These are phyloP conservation scores for Mactra quadrangularis DNA, from an alignment of 1,140 invertebrate species.

Conservation along the genomic window DNA sequence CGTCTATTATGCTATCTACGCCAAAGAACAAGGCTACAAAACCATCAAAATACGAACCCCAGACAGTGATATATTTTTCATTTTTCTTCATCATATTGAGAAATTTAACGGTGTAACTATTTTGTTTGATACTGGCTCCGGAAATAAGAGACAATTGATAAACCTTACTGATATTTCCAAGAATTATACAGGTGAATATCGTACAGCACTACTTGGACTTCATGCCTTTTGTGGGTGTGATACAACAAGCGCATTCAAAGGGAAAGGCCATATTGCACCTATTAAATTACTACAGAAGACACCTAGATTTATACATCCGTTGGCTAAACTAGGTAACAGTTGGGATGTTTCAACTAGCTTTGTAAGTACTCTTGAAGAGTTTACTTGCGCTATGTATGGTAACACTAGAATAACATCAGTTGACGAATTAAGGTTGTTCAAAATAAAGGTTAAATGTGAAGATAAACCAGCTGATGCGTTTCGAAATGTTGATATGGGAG, in stretches of 20 bases:
- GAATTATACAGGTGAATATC: neutral
- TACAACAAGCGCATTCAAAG: slow-evolving; percentile 12
- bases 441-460: slow-evolving; percentile 16
- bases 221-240: slow-evolving; percentile 2
- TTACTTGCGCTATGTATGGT: slow-evolving; percentile 14
- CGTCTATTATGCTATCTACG: slow-evolving; percentile 42
- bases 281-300: neutral
- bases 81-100: slow-evolving; percentile 54
- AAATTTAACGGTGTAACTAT: slow-evolving; percentile 28
- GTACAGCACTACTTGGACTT: neutral
- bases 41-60: slow-evolving; percentile 62
- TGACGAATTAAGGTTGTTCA: slow-evolving; percentile 22
- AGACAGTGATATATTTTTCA: slow-evolving; percentile 64
- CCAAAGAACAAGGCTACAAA: slow-evolving; percentile 27
- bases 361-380: neutral
- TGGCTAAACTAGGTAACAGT: neutral
- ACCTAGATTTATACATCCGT: neutral
- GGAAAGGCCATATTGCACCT: slow-evolving; percentile 6
- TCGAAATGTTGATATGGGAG: neutral
- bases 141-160: slow-evolving; percentile 50
- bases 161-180: neutral
- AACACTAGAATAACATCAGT: neutral
- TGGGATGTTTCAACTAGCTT: no score
- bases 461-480: neutral
- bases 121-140: slow-evolving; percentile 61